A percentile compares a stretch with the other conserved stretches of the same genome.
Conservation (phyloP, 2,797 vertebrate genomes). For the Sternotherus odoratus region DNA sequence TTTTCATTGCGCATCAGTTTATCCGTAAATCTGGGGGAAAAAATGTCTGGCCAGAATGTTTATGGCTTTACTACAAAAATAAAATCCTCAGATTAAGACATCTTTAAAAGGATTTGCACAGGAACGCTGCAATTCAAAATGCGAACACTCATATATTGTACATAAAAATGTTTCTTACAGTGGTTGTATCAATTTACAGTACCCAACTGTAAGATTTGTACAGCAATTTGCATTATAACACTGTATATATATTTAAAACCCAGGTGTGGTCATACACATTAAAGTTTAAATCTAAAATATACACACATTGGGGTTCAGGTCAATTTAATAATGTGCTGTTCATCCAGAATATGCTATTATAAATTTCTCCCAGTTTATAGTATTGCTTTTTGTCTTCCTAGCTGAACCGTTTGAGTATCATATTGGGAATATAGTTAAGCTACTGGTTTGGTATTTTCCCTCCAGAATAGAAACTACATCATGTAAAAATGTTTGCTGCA, state of each 20-base stretch:
- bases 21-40: constrained; percentile 44
- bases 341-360: not conserved
- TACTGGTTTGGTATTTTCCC: constrained; percentile 23
- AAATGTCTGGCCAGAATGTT: constrained; percentile 20
- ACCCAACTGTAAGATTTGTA: not conserved
- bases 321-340: not conserved
- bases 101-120: constrained; percentile 45
- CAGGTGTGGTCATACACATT: not conserved
- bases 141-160: not conserved
- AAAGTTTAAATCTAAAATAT: not conserved
- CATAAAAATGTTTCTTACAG: not conserved
- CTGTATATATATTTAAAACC: not conserved
- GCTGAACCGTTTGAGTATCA: not conserved
- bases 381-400: not conserved
- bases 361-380: not conserved
- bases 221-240: constrained; percentile 1
- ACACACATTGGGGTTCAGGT: not conserved
- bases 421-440: constrained; percentile 27
- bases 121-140: constrained; percentile 22
- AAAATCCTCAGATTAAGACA: constrained; percentile 56
- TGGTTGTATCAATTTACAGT: constrained; percentile 22
- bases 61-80: constrained; percentile 46
- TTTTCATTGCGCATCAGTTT: constrained; percentile 48
- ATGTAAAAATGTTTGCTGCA: constrained; percentile 9
- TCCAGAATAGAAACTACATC: not conserved